A percentile compares a stretch with the other conserved stretches of the same genome.
Evolutionary conservation across 2,888 invertebrate species (phyloP).

Genomic region (Beris morrisii): DNA sequence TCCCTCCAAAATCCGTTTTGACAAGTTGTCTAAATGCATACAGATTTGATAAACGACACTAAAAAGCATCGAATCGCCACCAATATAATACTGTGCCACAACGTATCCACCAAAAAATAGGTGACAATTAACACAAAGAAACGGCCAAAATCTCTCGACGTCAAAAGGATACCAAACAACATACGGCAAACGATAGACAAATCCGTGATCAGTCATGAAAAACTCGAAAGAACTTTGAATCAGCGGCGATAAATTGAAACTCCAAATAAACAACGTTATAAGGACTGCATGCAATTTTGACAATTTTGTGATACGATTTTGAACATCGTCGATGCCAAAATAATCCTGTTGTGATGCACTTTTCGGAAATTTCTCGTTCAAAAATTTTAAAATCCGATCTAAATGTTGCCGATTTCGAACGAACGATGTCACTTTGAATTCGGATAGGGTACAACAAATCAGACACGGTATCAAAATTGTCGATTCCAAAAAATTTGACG

Average conservation of each 20-base stretch:
- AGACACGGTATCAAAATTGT: slow-evolving; percentile 16
- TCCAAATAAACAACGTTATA: slow-evolving; percentile 23
- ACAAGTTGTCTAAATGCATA: slow-evolving; percentile 30
- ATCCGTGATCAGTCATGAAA: not conserved
- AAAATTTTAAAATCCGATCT: not conserved
- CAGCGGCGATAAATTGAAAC: slow-evolving; percentile 22
- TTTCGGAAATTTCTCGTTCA: slow-evolving; percentile 13
- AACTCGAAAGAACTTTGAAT: not conserved
- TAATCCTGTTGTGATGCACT: slow-evolving; percentile 1
- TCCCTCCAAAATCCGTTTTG: slow-evolving; percentile 1
- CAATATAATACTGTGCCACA: slow-evolving; percentile 15
- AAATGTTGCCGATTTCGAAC: slow-evolving; percentile 9
- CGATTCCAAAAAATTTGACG: slow-evolving; percentile 4
- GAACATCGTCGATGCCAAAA: slow-evolving; percentile 3
- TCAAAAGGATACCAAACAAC: slow-evolving; percentile 15
- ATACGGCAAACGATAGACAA: slow-evolving; percentile 18
- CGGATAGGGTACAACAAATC: slow-evolving; percentile 14
- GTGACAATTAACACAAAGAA: slow-evolving; percentile 12
- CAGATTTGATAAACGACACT: slow-evolving; percentile 19
- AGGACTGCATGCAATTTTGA: slow-evolving; percentile 1
- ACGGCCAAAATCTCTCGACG: not conserved
- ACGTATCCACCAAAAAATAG: slow-evolving; percentile 10
- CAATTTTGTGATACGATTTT: not conserved
- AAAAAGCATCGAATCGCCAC: slow-evolving; percentile 15
- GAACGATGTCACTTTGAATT: slow-evolving; percentile 8